Conservation (phyloP, 1,140 invertebrate species). For the Parapsyche elsis region DNA sequence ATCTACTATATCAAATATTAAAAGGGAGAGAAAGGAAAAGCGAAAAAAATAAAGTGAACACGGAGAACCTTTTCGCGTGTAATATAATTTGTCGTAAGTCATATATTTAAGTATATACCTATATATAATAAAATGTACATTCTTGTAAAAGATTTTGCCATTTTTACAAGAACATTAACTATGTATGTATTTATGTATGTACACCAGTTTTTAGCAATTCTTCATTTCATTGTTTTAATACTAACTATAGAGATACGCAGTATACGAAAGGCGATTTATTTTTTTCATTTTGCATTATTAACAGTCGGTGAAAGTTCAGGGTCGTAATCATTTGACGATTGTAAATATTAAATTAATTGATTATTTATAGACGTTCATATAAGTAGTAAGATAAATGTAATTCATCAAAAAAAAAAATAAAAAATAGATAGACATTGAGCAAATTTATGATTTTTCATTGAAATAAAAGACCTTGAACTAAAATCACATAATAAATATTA, state of each 20-base stretch:
- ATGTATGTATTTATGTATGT: not conserved
- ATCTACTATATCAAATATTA: conserved; percentile 7
- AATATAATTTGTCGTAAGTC: conserved; percentile 10
- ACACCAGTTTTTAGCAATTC: not conserved
- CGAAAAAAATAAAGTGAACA: not conserved
- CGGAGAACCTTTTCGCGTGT: not conserved
- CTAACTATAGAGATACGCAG: conserved; percentile 16
- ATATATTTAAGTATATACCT: not conserved
- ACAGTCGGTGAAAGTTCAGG: not conserved
- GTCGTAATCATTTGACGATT: not conserved
- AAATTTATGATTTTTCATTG: too few species aligned
- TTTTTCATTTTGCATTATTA: not conserved
- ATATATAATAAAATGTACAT: not conserved
- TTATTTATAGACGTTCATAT: not conserved
- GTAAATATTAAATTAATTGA: not conserved
- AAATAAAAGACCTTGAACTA: not conserved
- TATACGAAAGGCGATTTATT: not conserved
- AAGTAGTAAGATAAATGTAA: too few species aligned
- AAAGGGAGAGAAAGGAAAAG: not conserved
- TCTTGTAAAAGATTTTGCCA: conserved; percentile 2
- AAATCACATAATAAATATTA: not conserved
- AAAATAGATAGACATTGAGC: too few species aligned
- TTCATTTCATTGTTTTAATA: not conserved
- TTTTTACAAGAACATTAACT: conserved; percentile 1
- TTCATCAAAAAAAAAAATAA: too few species aligned